Base-by-base conservation (phyloP, 2,797 vertebrate genomes). In the Pipistrellus pipistrellus region DNA sequence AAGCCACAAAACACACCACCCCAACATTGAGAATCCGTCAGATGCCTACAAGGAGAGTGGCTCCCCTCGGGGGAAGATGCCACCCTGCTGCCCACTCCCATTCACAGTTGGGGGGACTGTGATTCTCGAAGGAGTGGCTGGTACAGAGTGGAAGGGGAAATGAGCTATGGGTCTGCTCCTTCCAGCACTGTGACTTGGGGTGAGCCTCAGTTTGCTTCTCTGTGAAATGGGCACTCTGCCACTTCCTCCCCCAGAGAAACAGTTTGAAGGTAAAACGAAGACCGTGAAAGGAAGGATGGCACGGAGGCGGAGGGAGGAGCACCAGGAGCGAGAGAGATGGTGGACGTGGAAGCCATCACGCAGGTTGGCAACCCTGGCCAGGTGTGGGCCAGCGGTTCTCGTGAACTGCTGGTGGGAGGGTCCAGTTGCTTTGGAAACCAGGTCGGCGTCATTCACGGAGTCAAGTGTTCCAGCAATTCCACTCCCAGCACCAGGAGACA, bases 31-130 rank as follows among this genome's bases (percentile, higher is more conserved):
- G 69, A 75, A 53, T 13, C 3, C 35, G 55, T 55, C 13, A 0
- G 38, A 35, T 1, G n/a, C 30, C 78, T 13, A 0, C 1, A 5
- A 13, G 53, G 35, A n/a, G 8, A 27, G 6, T 35, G 20, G 23
- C 15, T 55, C 8, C 12, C 30, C 8, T 2, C 15, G 11, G 15
- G 20, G 9, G 66, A 15, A 59, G 27, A 23, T 4, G 2, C 18
- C 17, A 1, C 10, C 14, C 13, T 20, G 68, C 41, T 44, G 0
- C 2, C 6, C 0, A 1, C 1, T 4, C 30, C 41, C 4, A 12
- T 2, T 4, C 2, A 23, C 4, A 12, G 17, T 0, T 18, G 3
- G 30, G 35, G 64, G 53, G n/a, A 5, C 32, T 12, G 0, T 38
- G 78, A n/a, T 27, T 11, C 23, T 46, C 23, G 66, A 55, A 55